These are phyloP conservation scores for Denticeps clupeoides DNA, from an alignment of 2,797 vertebrate species.

Conservation along the genomic window DNA sequence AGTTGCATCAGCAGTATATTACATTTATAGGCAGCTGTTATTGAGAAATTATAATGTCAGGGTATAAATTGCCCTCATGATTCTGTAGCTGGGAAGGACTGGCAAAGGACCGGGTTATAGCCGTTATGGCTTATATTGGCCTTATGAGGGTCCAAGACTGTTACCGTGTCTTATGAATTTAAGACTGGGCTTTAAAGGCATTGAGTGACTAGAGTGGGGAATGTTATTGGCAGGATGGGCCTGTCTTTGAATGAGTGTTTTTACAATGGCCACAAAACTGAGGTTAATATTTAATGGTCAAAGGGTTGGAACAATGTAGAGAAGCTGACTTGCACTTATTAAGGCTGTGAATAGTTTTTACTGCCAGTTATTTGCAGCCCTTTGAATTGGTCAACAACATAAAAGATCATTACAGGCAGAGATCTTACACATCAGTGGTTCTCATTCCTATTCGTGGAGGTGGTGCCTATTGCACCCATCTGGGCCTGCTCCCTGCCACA, in stretches of 20 bases:
- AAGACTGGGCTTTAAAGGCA: background rate
- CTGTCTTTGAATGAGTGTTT: background rate
- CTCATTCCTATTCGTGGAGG: too few species aligned
- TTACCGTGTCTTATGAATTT: background rate
- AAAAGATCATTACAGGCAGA: too few species aligned
- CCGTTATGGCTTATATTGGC: background rate
- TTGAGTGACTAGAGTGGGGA: background rate
- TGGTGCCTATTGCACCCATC: too few species aligned
- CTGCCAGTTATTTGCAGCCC: too few species aligned
- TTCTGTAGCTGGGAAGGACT: background rate
- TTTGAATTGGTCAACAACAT: too few species aligned
- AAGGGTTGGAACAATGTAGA: too few species aligned
- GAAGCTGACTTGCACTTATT: too few species aligned
- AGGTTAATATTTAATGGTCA: background rate
- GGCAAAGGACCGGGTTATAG: background rate
- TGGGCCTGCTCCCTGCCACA: too few species aligned
- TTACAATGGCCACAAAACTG: background rate
- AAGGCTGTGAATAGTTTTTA: too few species aligned
- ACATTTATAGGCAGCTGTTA: slow-evolving; percentile 8
- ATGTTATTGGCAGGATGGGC: background rate
- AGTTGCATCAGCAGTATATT: slow-evolving; percentile 9
- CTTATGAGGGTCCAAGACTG: background rate
- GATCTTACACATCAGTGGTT: too few species aligned
- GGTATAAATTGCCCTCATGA: background rate
- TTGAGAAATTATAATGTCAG: slow-evolving; percentile 9